Conservation (phyloP, 2,888 invertebrate species). For the Quadroppia sp. region DNA sequence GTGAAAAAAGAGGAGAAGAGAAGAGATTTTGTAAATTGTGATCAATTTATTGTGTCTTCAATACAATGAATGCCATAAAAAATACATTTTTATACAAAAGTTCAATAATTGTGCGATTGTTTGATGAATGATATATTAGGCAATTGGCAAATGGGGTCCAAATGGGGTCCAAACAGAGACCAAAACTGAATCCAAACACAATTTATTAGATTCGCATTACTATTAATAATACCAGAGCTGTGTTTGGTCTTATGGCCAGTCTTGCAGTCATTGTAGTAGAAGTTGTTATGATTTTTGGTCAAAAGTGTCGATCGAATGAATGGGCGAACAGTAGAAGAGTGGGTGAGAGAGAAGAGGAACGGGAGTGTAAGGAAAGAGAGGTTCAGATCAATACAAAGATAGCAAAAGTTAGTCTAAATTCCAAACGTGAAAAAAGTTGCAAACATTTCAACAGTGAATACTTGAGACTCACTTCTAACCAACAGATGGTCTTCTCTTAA, state of each 20-base stretch:
- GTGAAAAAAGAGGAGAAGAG: neutral
- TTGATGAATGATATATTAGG: slow-evolving; percentile 7
- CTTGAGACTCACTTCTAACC: slow-evolving; percentile 25
- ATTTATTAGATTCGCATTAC: neutral
- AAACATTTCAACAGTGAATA: neutral
- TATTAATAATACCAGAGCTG: neutral
- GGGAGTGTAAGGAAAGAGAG: slow-evolving; percentile 29
- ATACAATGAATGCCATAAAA: neutral
- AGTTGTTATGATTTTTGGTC: slow-evolving; percentile 32
- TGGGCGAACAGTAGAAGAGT: slow-evolving; percentile 34
- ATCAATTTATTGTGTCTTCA: neutral
- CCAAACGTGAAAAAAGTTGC: slow-evolving; percentile 14
- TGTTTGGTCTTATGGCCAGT: neutral
- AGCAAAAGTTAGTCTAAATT: neutral
- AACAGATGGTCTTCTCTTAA: slow-evolving; percentile 32
- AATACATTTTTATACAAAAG: neutral
- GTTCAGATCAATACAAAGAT: slow-evolving; percentile 23
- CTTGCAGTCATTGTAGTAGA: slow-evolving; percentile 11
- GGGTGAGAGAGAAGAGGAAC: slow-evolving; percentile 25
- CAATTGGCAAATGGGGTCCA: neutral
- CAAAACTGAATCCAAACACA: neutral
- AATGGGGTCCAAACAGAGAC: neutral
- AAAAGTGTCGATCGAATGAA: slow-evolving; percentile 19
- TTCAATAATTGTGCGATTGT: slow-evolving; percentile 11
- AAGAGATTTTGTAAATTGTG: neutral